phyloP scores from a whole-genome alignment of 2,113 vertebrate species.

The Phylloscopus trochilus region DNA sequence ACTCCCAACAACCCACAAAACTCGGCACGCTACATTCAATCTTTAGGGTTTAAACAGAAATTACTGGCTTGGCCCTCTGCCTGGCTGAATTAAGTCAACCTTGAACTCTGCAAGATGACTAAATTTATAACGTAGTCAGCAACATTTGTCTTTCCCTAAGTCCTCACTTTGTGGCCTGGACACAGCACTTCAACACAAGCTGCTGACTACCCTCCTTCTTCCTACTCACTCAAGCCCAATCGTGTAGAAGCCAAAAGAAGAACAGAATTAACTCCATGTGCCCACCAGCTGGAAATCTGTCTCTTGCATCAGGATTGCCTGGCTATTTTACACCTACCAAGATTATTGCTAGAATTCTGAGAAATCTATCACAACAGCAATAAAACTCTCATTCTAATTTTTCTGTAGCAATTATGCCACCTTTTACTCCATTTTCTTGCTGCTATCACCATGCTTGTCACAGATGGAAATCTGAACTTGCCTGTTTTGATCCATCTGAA shows the following conservation, averaged over 20 bases:
- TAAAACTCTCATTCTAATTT: neutral
- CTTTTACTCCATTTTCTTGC: neutral
- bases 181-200: neutral
- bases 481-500: neutral
- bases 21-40: neutral
- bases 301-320: neutral
- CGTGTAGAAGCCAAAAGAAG: neutral
- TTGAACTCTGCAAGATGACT: neutral
- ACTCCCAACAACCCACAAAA: neutral
- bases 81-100: neutral
- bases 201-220: neutral
- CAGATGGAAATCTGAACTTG: neutral
- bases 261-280: neutral
- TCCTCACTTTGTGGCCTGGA: neutral
- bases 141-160: neutral
- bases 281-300: neutral
- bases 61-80: neutral
- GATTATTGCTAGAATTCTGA: neutral
- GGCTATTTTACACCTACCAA: neutral
- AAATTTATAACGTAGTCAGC: neutral
- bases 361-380: neutral
- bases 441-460: neutral
- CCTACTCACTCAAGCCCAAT: neutral
- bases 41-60: neutral
- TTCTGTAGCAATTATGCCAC: neutral